phyloP scores from a whole-genome alignment of 2,797 vertebrate species.

The Lacerta bilineata region DNA sequence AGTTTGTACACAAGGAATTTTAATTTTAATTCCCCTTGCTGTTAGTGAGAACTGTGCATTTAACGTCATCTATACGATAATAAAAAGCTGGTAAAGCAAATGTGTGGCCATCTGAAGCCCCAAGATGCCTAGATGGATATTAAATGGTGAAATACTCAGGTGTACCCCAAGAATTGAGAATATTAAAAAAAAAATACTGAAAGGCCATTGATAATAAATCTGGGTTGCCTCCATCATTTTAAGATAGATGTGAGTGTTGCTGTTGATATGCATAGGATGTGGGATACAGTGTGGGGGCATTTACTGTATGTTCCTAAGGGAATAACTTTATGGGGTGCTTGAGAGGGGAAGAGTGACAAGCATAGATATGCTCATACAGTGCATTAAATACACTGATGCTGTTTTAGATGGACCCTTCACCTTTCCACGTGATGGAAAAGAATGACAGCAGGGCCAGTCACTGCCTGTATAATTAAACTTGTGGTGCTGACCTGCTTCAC shows the following conservation, averaged over 20 bases:
- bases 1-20: conserved; percentile 37
- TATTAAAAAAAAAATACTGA: conserved; percentile 4
- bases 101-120: background rate
- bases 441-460: background rate
- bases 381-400: background rate
- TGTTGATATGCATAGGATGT: background rate
- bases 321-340: background rate
- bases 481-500: background rate
- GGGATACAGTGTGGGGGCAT: background rate
- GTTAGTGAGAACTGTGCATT: conserved; percentile 37
- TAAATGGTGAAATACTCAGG: conserved; percentile 20
- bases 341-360: background rate
- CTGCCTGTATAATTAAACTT: background rate
- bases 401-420: too few relatives aligned
- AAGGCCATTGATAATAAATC: background rate
- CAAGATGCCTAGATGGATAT: background rate
- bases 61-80: conserved; percentile 35
- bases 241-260: background rate
- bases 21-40: conserved; percentile 32
- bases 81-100: conserved; percentile 31
- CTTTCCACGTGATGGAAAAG: background rate
- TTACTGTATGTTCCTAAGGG: background rate
- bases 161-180: background rate
- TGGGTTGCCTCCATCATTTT: too few relatives aligned
- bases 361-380: background rate